These are phyloP conservation scores for Odontesthes bonariensis DNA, from an alignment of 2,113 vertebrate species.

Conservation along the genomic window DNA sequence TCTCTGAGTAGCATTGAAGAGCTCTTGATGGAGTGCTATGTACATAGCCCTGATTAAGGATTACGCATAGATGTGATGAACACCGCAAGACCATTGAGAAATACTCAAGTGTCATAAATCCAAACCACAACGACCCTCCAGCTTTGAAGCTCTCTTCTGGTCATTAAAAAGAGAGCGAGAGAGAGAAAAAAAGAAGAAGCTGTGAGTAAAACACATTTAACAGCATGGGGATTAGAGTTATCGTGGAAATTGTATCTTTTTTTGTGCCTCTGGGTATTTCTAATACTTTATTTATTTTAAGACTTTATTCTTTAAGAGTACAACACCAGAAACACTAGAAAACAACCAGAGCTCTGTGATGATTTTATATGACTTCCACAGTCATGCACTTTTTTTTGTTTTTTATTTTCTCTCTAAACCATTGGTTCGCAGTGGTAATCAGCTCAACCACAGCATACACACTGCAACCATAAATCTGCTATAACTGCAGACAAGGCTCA, in stretches of 20 bases:
- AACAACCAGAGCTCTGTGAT: not conserved
- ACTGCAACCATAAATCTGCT: constrained; percentile 15
- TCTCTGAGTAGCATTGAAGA: constrained; percentile 62
- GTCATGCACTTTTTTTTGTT: not conserved
- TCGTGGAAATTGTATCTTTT: constrained; percentile 32
- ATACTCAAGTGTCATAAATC: constrained; percentile 55
- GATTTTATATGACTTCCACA: constrained; percentile 12
- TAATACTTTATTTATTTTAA: constrained; percentile 37
- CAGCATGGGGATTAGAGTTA: constrained; percentile 36
- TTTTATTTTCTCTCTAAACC: constrained; percentile 13
- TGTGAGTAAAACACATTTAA: constrained; percentile 53
- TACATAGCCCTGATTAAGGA: constrained; percentile 65
- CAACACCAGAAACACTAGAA: constrained; percentile 1
- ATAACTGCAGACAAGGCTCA: not conserved
- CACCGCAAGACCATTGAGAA: constrained; percentile 61
- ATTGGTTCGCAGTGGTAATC: not conserved
- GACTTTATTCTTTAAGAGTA: constrained; percentile 6
- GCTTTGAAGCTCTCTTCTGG: constrained; percentile 47
- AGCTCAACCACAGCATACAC: not conserved
- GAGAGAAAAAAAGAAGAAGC: constrained; percentile 25
- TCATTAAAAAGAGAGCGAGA: constrained; percentile 2
- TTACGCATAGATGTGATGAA: constrained; percentile 60
- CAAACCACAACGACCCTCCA: constrained; percentile 44
- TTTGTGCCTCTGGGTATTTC: constrained; percentile 21
- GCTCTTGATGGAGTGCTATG: constrained; percentile 66